Conservation (phyloP, 2,888 invertebrate genomes). For the Tipula lateralis region DNA sequence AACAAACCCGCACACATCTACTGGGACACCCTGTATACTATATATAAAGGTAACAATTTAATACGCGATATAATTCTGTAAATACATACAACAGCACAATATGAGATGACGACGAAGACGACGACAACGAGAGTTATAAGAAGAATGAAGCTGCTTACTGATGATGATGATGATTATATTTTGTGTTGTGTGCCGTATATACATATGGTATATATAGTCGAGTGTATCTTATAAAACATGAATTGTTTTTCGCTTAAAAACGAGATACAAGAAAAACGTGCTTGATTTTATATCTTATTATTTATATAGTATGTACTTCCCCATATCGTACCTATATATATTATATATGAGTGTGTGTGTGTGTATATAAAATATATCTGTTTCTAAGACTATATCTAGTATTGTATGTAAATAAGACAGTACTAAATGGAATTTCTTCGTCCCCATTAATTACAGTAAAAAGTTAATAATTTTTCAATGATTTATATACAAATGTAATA, state of each 20-base stretch:
- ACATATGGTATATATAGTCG: too few relatives aligned
- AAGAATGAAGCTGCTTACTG: slow-evolving; percentile 4
- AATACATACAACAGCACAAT: not conserved
- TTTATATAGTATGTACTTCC: not conserved
- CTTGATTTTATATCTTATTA: slow-evolving; percentile 30
- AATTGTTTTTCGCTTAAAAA: slow-evolving; percentile 29
- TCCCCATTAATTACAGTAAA: not conserved
- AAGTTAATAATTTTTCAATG: not conserved
- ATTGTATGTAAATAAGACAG: not conserved
- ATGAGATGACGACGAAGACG: not conserved
- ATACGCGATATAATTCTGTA: not conserved
- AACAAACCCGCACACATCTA: too few relatives aligned
- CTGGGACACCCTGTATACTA: too few relatives aligned
- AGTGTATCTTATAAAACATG: slow-evolving; percentile 30
- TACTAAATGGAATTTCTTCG: not conserved
- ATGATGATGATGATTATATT: not conserved
- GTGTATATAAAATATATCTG: too few relatives aligned
- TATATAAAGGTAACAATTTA: not conserved
- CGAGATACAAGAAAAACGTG: slow-evolving; percentile 30
- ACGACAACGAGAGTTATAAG: not conserved
- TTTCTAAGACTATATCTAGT: not conserved
- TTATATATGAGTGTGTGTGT: too few relatives aligned
- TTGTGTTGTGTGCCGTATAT: not conserved
- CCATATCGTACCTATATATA: not conserved
- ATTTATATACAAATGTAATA: too few relatives aligned